Evolutionary conservation across 2,888 invertebrate species (phyloP), one percentile per base, ranked within the genome.

Genomic region (Hecatera dysodea): DNA sequence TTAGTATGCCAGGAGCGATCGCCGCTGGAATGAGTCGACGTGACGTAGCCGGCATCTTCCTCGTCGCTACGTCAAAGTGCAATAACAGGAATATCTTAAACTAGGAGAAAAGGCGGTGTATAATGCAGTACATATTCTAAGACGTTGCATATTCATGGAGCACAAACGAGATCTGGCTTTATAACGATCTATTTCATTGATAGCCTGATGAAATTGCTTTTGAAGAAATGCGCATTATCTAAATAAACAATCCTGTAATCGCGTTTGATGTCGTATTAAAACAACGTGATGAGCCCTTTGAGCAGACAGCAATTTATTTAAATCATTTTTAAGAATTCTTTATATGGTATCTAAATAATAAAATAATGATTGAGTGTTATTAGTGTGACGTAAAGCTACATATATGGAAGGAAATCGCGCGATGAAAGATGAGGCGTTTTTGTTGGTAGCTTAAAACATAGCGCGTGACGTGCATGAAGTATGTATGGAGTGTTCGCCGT

Each of bases 21-120:
- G 89, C 93, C 92, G 88, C 90, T 91, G 95, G 94, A 95, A 95
- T 95, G 94, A 94, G 91, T 88, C 90, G 93, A 94, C 93, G 94
- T 94, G 94, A 94, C 90, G 91, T 88, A 67, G 87, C 82, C 86
- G 88, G 87, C 89, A 87, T 88, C 89, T 87, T 88, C 88, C 84
- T 83, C 86, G 89, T 84, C 87, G 89, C 91, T 89, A 90, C 91
- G 90, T 92, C 93, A 92, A 93, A 93, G 91, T 92, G 93, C 91
- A 93, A 91, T 92, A 93, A 88, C 89, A 91, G 84, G 88, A 89
- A 91, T 91, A 90, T 90, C 87, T 87, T 90, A 90, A 90, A 88
- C 82, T 79, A 72, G 70, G 65, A 75, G 77, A 71, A 80, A 79
- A 80, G 46, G 55, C 53, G 29, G 33, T 59, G 39, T 67, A 46